These are phyloP conservation scores for Drosophila eohydei DNA, from an alignment of 2,888 invertebrate species.

Conservation along the genomic window DNA sequence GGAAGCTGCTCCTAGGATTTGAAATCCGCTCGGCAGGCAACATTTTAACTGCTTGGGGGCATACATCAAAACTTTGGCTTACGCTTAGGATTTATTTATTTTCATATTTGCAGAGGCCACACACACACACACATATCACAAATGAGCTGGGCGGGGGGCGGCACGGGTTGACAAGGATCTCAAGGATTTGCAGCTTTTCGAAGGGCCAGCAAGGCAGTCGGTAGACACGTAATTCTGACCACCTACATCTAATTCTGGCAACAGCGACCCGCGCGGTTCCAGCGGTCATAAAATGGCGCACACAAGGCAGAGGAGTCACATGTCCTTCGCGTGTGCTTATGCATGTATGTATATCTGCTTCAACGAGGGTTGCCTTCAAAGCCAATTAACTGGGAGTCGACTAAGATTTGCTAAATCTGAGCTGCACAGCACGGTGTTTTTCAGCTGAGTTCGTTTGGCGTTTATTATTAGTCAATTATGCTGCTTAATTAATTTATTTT, in stretches of 20 bases:
- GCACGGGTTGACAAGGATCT: slow-evolving; percentile 72
- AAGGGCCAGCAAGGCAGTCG: slow-evolving; percentile 37
- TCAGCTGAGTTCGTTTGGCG: too few relatives aligned
- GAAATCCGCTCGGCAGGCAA: slow-evolving; percentile 62
- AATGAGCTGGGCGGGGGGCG: slow-evolving; percentile 48
- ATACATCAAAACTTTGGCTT: slow-evolving; percentile 82
- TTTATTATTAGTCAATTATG: too few relatives aligned
- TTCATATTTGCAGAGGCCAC: slow-evolving; percentile 78
- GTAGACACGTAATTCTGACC: slow-evolving; percentile 43
- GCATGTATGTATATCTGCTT: slow-evolving; percentile 24
- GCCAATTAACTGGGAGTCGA: background rate
- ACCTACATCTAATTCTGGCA: slow-evolving; percentile 72
- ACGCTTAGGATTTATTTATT: slow-evolving; percentile 81
- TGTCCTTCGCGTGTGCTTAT: slow-evolving; percentile 50
- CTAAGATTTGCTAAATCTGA: background rate
- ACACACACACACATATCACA: slow-evolving; percentile 44
- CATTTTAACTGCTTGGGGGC: slow-evolving; percentile 79
- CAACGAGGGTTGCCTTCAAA: slow-evolving; percentile 33
- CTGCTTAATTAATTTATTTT: too few relatives aligned
- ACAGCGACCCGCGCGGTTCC: slow-evolving; percentile 48
- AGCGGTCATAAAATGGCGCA: slow-evolving; percentile 60
- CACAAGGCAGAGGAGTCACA: slow-evolving; percentile 40
- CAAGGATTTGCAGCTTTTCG: slow-evolving; percentile 79
- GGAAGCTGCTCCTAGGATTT: slow-evolving; percentile 67
- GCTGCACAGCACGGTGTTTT: background rate